Conservation (phyloP, 2,113 vertebrate species). For the Pterocles burchelli region DNA sequence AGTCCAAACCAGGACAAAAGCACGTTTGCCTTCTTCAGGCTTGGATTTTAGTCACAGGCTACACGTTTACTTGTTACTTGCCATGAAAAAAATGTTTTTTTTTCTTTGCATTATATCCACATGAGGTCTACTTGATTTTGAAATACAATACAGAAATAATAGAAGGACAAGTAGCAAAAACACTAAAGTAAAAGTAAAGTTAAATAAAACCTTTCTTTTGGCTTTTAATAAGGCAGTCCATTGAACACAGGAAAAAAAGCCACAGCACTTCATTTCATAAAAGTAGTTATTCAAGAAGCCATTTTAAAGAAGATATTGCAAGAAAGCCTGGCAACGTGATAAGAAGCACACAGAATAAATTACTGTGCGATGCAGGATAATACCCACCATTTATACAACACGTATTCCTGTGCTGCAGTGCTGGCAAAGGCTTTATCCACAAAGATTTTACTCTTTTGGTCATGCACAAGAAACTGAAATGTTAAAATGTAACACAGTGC, state of each 20-base stretch:
- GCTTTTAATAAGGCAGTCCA: not conserved
- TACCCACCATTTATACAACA: not conserved
- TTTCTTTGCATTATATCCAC: not conserved
- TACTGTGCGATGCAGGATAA: not conserved
- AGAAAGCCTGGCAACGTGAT: not conserved
- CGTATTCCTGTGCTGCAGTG: accelerated
- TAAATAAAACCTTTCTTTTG: not conserved
- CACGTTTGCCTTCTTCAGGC: not conserved
- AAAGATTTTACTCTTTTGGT: not conserved
- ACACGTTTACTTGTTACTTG: not conserved
- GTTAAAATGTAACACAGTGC: not conserved
- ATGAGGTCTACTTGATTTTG: not conserved
- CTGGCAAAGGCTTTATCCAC: not conserved
- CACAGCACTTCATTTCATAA: not conserved
- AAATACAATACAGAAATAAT: not conserved
- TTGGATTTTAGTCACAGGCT: not conserved
- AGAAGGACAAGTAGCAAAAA: not conserved
- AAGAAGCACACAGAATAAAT: not conserved
- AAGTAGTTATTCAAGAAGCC: not conserved
- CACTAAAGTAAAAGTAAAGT: not conserved
- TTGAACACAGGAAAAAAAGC: not conserved
- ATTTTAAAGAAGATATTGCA: not conserved
- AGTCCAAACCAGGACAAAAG: not conserved
- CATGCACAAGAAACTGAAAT: accelerated
- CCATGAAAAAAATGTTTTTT: not conserved